phyloP scores from a whole-genome alignment of 2,113 vertebrate species.

The Clarias magur region DNA sequence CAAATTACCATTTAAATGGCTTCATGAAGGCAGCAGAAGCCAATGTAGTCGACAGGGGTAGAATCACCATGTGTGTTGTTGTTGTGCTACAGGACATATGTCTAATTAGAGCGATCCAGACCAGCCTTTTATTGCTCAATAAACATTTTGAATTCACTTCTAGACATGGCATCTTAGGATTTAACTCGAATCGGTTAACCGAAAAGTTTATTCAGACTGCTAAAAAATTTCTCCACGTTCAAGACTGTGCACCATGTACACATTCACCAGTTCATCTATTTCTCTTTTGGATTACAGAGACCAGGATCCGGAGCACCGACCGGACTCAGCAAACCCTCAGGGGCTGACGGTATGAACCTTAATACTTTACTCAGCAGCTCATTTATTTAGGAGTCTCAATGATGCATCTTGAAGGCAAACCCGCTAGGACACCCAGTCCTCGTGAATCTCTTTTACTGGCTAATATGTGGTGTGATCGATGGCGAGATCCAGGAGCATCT shows the following conservation, averaged over 20 bases:
- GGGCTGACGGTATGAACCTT: slow-evolving; percentile 64
- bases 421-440: neutral
- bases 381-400: neutral
- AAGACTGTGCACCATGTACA: neutral
- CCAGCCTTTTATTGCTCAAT: neutral
- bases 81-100: neutral
- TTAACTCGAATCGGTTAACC: neutral
- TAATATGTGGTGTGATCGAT: neutral
- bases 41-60: neutral
- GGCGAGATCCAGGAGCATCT: neutral
- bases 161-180: neutral
- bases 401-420: neutral
- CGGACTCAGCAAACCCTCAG: slow-evolving; percentile 69
- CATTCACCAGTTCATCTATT: neutral
- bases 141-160: neutral
- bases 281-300: slow-evolving; percentile 65
- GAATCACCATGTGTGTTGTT: neutral
- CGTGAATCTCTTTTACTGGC: neutral
- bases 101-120: neutral
- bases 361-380: neutral
- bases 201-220: neutral
- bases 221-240: neutral
- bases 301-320: slow-evolving; percentile 65
- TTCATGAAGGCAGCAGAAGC: neutral
- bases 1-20: neutral